phyloP scores from a whole-genome alignment of 2,888 invertebrate genomes.

The Eulithis testata region DNA sequence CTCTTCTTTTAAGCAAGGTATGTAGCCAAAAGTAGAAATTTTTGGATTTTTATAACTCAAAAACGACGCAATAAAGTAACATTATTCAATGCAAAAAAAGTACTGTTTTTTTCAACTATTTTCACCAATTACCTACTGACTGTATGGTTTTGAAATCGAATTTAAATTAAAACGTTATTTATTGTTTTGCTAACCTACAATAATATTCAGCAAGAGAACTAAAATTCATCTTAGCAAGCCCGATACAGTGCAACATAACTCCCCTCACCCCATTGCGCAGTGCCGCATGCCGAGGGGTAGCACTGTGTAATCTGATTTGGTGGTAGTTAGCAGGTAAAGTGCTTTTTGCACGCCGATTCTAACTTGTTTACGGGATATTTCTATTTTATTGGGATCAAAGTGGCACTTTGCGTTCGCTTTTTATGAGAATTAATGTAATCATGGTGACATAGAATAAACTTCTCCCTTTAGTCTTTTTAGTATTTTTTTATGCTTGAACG shows the following conservation, averaged over 20 bases:
- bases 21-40: too few species aligned
- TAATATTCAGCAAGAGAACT: neutral
- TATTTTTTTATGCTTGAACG: too few species aligned
- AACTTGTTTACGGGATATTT: constrained; percentile 46
- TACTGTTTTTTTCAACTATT: too few species aligned
- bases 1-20: too few species aligned
- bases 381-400: constrained; percentile 27
- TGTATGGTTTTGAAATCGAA: too few species aligned
- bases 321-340: constrained; percentile 74
- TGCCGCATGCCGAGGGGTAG: constrained; percentile 42
- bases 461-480: too few species aligned
- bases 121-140: too few species aligned
- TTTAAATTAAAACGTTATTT: too few species aligned
- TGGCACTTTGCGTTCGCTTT: constrained; percentile 3
- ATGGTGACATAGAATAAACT: neutral
- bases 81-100: too few species aligned
- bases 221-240: constrained; percentile 39
- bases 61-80: too few species aligned
- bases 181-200: too few species aligned
- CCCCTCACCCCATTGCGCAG: constrained; percentile 35
- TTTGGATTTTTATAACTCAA: too few species aligned
- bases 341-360: constrained; percentile 64
- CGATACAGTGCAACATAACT: constrained; percentile 29
- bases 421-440: neutral
- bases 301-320: constrained; percentile 71